Base-by-base conservation (phyloP, 2,113 vertebrate species). In the Chloebia gouldiae region DNA sequence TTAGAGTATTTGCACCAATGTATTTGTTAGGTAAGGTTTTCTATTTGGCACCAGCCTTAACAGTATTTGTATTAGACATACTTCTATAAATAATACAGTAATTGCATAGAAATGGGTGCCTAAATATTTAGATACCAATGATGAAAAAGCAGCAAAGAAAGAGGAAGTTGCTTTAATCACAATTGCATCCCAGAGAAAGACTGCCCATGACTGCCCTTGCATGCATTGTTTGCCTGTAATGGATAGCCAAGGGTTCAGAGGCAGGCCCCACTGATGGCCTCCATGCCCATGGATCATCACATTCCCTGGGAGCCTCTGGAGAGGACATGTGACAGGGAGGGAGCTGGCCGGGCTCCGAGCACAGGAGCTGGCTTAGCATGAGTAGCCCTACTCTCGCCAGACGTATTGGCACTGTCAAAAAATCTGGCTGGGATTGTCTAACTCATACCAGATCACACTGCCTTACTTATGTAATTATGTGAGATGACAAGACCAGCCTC, bases 251-350 rank as follows among this genome's bases (percentile, higher is more conserved):
- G 21, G 33, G 13, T 22, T 65, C 71, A 83, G 83, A 44, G 31
- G 40, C 71, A 86, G 68, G 17, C 7, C 33, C 4, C 56, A 10
- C 10, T 8, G 61, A 14, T 30, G 24, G 28, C 19, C 22, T 63
- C 14, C 0, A 0, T 20, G 35, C 24, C 47, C 22, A 1, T 15
- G 19, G 64, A 63, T 20, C 59, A 56, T 69, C 45, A 5, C 3
- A 20, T 39, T 53, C 42, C 16, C 47, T 53, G n/a, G 16, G 50
- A 27, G 40, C 11, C 53, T 1, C 11, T 44, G 24, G n/a, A 63
- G 28, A 59, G 37, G 18, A 79, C 18, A 16, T 20, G 25, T 18
- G 35, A 15, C 30, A 51, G 7, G 1, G 10, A 82, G 10, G 33
- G 27, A 65, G 50, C n/a, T 49, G 75, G 11, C 30, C 2, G 7